Conservation (phyloP, 2,888 invertebrate genomes). For the Seira ritae region DNA sequence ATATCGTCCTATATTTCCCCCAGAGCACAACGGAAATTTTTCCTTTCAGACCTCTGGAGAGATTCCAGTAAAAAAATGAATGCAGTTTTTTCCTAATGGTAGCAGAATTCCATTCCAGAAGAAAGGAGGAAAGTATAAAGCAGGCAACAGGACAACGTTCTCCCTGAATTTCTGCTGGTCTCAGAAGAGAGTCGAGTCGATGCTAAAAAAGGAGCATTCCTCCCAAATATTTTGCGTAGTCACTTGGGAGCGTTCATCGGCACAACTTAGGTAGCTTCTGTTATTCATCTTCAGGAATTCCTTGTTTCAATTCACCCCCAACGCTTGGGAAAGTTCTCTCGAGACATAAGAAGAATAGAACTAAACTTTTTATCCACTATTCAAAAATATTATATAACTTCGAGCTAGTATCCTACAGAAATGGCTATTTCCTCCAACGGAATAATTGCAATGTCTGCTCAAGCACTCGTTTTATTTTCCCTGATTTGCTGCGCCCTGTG, state of each 20-base stretch:
- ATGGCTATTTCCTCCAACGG: slow-evolving; percentile 40
- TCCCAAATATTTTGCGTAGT: slow-evolving; percentile 33
- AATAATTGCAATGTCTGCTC: slow-evolving; percentile 36
- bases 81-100: too few species aligned
- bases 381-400: too few species aligned
- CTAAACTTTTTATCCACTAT: too few species aligned
- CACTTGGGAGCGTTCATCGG: slow-evolving; percentile 36
- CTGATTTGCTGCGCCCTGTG: slow-evolving; percentile 40
- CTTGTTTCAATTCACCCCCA: slow-evolving; percentile 22
- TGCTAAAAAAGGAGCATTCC: slow-evolving; percentile 27
- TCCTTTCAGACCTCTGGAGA: too few species aligned
- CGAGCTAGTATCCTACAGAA: not conserved
- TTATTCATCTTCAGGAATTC: slow-evolving; percentile 8
- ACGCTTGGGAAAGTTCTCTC: too few species aligned
- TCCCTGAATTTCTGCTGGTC: too few species aligned
- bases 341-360: too few species aligned
- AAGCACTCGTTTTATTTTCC: slow-evolving; percentile 29
- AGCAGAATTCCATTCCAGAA: not conserved
- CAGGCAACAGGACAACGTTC: slow-evolving; percentile 39
- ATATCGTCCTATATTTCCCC: too few species aligned
- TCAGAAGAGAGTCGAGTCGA: not conserved
- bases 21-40: too few species aligned
- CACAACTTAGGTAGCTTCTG: slow-evolving; percentile 18
- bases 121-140: not conserved
- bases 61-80: too few species aligned